Evolutionary conservation across 1,140 invertebrate species (phyloP).

Genomic region (Mycetomoellerius zeteki): DNA sequence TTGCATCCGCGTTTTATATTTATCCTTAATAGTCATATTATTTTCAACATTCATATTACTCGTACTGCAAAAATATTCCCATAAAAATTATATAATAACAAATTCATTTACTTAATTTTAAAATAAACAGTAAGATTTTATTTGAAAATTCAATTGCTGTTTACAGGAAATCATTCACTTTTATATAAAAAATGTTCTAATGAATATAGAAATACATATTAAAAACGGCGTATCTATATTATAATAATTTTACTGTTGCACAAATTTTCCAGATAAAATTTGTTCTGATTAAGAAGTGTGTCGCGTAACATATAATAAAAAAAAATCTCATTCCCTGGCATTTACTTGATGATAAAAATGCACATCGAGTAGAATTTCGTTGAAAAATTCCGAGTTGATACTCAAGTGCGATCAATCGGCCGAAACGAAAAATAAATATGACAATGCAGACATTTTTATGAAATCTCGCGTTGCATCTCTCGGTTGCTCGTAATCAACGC

Average conservation of each 20-base stretch:
- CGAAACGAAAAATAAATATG: constrained; percentile 40
- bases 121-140: neutral
- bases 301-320: constrained; percentile 15
- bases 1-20: neutral
- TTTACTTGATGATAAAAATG: constrained; percentile 24
- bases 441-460: constrained; percentile 52
- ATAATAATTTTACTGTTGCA: neutral
- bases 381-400: constrained; percentile 39
- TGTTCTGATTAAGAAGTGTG: constrained; percentile 8
- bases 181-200: neutral
- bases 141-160: neutral
- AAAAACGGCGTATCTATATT: neutral
- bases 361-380: constrained; percentile 8
- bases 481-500: constrained; percentile 35
- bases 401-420: constrained; percentile 35
- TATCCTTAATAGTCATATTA: neutral
- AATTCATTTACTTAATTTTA: neutral
- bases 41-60: neutral
- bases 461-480: constrained; percentile 41
- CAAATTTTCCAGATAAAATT: constrained; percentile 16
- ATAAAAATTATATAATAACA: neutral
- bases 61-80: neutral
- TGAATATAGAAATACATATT: neutral
- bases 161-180: neutral
- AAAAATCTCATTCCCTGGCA: constrained; percentile 11